phyloP scores from a whole-genome alignment of 2,888 invertebrate genomes.

The Diarsia brunnea region DNA sequence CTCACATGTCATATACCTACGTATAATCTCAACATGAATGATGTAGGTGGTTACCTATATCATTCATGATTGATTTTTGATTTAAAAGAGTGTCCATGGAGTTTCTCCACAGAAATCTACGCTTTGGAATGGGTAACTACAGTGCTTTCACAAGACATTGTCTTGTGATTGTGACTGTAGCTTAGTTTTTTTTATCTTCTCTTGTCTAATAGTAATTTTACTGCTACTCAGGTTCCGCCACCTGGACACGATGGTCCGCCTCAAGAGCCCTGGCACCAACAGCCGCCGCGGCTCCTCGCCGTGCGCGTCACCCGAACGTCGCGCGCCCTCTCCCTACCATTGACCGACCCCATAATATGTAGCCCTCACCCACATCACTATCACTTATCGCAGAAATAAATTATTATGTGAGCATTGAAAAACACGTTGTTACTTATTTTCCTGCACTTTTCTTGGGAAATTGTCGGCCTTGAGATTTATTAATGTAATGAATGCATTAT shows the following conservation, averaged over 20 bases:
- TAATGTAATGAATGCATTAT: not conserved
- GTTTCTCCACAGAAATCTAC: no score
- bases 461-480: not conserved
- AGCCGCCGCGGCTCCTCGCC: constrained; percentile 93
- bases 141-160: no score
- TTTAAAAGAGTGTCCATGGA: no score
- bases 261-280: constrained; percentile 92
- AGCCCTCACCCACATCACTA: constrained; percentile 46
- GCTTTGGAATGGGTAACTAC: no score
- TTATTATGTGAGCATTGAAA: constrained; percentile 74
- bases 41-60: no score
- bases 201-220: not conserved
- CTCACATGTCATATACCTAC: no score
- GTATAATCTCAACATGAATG: no score
- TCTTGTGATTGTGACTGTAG: no score
- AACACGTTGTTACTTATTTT: constrained; percentile 42
- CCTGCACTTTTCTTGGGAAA: not conserved
- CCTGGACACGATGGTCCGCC: constrained; percentile 95
- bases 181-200: not conserved
- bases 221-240: constrained; percentile 94
- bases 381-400: constrained; percentile 72
- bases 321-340: constrained; percentile 81
- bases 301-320: constrained; percentile 93
- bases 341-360: constrained; percentile 65
- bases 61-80: no score